Conservation (phyloP, 2,113 vertebrate genomes). For the Myrmecophaga tridactyla region DNA sequence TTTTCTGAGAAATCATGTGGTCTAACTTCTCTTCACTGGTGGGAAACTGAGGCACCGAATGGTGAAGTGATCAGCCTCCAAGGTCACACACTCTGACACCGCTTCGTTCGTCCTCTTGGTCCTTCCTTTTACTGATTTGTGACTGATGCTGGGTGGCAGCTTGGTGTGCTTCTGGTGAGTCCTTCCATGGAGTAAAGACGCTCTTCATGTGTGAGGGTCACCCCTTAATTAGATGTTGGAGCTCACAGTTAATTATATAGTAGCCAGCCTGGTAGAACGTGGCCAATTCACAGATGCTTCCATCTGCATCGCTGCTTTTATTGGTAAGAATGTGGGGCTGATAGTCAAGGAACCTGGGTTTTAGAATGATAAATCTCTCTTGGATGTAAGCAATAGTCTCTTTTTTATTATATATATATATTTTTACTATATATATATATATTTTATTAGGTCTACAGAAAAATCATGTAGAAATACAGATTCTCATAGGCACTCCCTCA, state of each 20-base stretch:
- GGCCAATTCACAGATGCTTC: background rate
- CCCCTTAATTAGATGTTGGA: background rate
- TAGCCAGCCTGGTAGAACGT: background rate
- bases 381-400: background rate
- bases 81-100: rapidly evolving
- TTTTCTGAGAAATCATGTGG: background rate
- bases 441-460: too few relatives aligned
- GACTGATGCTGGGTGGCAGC: rapidly evolving
- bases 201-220: background rate
- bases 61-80: rapidly evolving
- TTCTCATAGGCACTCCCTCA: too few relatives aligned
- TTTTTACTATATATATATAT: too few relatives aligned
- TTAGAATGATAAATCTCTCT: background rate
- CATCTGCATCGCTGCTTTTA: background rate
- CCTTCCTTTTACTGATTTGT: background rate
- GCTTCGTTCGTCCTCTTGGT: rapidly evolving
- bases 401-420: background rate
- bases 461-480: too few relatives aligned
- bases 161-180: rapidly evolving
- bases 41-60: background rate
- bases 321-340: background rate
- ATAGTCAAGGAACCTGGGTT: background rate
- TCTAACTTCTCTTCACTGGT: background rate
- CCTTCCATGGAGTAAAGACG: background rate
- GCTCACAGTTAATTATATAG: background rate